Percentiles rank a stretch among this genome's conserved stretches.
Conservation (phyloP, 2,888 invertebrate genomes). For the Gasteruption jaculator region DNA sequence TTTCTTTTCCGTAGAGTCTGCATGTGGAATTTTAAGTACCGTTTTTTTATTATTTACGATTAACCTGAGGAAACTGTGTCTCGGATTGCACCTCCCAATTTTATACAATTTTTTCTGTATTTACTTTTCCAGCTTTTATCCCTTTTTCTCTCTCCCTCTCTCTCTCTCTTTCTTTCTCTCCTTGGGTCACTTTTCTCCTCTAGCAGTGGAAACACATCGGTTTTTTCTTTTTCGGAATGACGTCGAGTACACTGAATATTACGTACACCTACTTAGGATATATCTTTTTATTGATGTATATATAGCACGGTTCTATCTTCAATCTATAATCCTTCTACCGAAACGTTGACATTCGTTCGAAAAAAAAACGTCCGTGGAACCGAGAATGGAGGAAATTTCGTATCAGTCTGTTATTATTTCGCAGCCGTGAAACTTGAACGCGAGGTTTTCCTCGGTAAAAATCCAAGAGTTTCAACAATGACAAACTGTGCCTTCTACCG, state of each 20-base stretch:
- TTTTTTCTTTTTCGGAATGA: no score
- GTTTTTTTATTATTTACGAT: slow-evolving; percentile 18
- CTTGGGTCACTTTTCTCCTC: neutral
- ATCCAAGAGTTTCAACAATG: slow-evolving; percentile 27
- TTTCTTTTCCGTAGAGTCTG: slow-evolving; percentile 91
- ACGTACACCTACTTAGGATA: no score
- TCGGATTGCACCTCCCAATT: slow-evolving; percentile 9
- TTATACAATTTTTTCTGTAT: slow-evolving; percentile 8
- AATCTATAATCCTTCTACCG: no score
- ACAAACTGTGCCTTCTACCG: slow-evolving; percentile 44
- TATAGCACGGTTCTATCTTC: no score
- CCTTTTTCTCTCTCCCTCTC: slow-evolving; percentile 8
- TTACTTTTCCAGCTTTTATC: neutral
- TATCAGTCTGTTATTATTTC: no score
- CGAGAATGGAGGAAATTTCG: no score
- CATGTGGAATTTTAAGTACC: slow-evolving; percentile 55
- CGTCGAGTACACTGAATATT: no score
- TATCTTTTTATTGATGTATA: no score
- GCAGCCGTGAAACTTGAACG: neutral
- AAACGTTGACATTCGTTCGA: no score
- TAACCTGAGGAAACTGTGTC: slow-evolving; percentile 16
- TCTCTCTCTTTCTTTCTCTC: neutral
- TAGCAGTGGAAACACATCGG: neutral
- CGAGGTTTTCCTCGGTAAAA: neutral
- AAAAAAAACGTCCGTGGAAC: slow-evolving; percentile 7